Evolutionary conservation across 2,113 vertebrate species (phyloP).

Genomic region (Sinocyclocheilus rhinocerous): DNA sequence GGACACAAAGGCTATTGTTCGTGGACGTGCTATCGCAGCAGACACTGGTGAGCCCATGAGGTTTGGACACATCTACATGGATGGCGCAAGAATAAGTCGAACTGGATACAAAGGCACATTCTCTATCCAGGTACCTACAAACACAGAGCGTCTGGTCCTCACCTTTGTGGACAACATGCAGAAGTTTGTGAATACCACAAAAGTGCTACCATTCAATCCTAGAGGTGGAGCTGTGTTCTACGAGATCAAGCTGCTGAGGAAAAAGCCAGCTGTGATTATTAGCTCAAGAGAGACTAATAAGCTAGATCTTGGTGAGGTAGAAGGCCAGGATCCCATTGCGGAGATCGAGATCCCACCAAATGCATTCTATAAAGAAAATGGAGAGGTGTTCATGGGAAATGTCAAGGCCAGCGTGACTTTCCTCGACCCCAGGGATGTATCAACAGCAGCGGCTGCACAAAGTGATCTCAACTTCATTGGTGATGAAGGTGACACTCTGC

Average conservation of each 20-base stretch:
- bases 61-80: conserved; percentile 93
- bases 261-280: conserved; percentile 82
- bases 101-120: conserved; percentile 98
- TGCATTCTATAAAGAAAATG: conserved; percentile 89
- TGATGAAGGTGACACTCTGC: conserved; percentile 87
- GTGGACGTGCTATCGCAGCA: conserved; percentile 86
- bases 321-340: conserved; percentile 85
- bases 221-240: conserved; percentile 93
- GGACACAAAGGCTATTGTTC: conserved; percentile 82
- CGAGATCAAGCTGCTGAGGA: conserved; percentile 90
- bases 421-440: conserved; percentile 89
- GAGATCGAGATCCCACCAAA: conserved; percentile 91
- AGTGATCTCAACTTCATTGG: conserved; percentile 93
- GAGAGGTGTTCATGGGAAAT: conserved; percentile 87
- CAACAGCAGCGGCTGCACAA: conserved; percentile 84
- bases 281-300: conserved; percentile 82
- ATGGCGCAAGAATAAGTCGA: conserved; percentile 85
- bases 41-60: conserved; percentile 93
- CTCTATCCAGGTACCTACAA: conserved; percentile 86
- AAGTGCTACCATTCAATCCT: conserved; percentile 91
- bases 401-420: conserved; percentile 95
- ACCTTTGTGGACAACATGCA: conserved; percentile 94
- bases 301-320: conserved; percentile 86
- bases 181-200: conserved; percentile 96
- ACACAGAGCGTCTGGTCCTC: conserved; percentile 89